Evolutionary conservation across 2,888 invertebrate species (phyloP).

Genomic region (Abrostola tripartita): DNA sequence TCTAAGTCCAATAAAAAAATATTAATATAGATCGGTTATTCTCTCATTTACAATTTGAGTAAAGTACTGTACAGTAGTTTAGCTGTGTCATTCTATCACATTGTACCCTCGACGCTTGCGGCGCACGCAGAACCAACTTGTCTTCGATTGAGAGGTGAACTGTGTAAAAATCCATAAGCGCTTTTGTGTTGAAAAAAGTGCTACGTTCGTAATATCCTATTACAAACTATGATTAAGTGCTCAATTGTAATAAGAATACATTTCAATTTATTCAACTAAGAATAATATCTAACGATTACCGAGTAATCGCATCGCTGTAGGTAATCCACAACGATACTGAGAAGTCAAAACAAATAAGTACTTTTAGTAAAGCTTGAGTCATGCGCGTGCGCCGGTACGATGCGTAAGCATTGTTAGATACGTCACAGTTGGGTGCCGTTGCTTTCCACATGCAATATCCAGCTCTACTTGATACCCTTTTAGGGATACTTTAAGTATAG

Average conservation of each 20-base stretch:
- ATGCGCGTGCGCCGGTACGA: constrained; percentile 38
- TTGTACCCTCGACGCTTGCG: no score
- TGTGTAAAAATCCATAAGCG: no score
- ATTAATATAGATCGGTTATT: no score
- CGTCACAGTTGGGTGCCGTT: constrained; percentile 40
- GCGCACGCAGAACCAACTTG: no score
- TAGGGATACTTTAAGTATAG: not conserved
- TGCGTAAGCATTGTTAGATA: constrained; percentile 51
- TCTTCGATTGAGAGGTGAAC: no score
- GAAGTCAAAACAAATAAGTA: constrained; percentile 52
- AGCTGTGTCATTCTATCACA: no score
- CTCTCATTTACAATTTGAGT: no score
- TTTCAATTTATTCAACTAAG: constrained; percentile 8
- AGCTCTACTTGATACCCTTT: constrained; percentile 14
- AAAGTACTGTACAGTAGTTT: no score
- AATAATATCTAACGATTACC: constrained; percentile 30
- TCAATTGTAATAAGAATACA: not conserved
- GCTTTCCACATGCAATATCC: constrained; percentile 39
- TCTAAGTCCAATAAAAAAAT: no score
- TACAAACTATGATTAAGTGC: no score
- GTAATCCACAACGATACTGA: constrained; percentile 36
- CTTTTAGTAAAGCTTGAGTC: constrained; percentile 40
- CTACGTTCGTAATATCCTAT: not conserved
- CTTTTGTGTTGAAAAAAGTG: not conserved
- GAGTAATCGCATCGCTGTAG: constrained; percentile 36